Evolutionary conservation across 92 coral and sea anemone genomes (phyloP).

Genomic region (Plumapathes pennacea): DNA sequence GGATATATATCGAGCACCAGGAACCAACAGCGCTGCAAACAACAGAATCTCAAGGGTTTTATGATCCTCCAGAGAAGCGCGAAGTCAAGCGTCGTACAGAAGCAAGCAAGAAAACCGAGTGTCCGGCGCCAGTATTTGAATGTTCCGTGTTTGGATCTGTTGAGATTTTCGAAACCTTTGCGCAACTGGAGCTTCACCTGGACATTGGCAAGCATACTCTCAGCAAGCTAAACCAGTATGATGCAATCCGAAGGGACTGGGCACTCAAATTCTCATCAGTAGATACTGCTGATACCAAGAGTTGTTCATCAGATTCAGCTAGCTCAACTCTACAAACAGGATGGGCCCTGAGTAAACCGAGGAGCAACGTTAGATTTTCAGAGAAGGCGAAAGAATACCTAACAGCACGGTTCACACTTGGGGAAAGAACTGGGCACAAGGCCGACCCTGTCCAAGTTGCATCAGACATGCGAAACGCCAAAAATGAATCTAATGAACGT

Average conservation of each 20-base stretch:
- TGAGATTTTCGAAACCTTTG: slow-evolving; percentile 54
- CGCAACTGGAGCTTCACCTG: slow-evolving; percentile 52
- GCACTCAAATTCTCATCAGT: slow-evolving; percentile 57
- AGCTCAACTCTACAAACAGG: slow-evolving; percentile 44
- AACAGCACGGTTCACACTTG: slow-evolving; percentile 60
- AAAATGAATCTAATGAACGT: slow-evolving; percentile 29
- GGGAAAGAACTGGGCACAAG: slow-evolving; percentile 64
- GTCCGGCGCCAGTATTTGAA: slow-evolving; percentile 35
- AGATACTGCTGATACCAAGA: slow-evolving; percentile 19
- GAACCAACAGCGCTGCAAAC: slow-evolving; percentile 48
- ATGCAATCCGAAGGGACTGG: slow-evolving; percentile 64
- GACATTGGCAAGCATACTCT: slow-evolving; percentile 60
- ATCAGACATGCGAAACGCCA: slow-evolving; percentile 57
- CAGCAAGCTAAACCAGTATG: slow-evolving; percentile 43
- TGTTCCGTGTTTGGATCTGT: slow-evolving; percentile 54
- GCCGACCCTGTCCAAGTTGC: slow-evolving; percentile 69
- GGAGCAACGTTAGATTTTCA: slow-evolving; percentile 57
- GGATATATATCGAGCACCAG: slow-evolving; percentile 42
- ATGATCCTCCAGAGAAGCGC: slow-evolving; percentile 39
- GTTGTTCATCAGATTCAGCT: slow-evolving; percentile 1
- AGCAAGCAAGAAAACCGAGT: slow-evolving; percentile 14
- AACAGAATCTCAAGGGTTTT: slow-evolving; percentile 30
- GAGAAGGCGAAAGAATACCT: slow-evolving; percentile 64
- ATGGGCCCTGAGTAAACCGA: slow-evolving; percentile 63
- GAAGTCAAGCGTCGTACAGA: slow-evolving; percentile 19